Conservation (phyloP, 1,140 invertebrate species). For the Nebria ingens region DNA sequence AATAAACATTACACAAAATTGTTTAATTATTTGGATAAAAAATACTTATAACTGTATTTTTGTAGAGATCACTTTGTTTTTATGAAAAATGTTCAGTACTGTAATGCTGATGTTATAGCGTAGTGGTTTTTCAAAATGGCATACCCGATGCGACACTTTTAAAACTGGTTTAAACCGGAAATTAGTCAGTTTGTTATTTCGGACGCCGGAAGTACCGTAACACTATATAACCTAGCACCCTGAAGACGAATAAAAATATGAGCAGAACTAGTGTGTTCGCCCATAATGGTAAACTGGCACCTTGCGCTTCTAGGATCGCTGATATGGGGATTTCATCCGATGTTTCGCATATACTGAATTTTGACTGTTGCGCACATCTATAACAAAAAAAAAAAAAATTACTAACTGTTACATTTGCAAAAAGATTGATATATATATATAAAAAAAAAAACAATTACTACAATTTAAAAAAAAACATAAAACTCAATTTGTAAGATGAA, state of each 20-base stretch:
- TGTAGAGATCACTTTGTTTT: slow-evolving; percentile 4
- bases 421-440: neutral
- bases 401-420: slow-evolving; percentile 2
- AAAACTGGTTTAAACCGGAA: neutral
- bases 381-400: slow-evolving; percentile 19
- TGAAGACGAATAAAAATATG: slow-evolving; percentile 60
- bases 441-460: too few species aligned
- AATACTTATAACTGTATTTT: slow-evolving; percentile 8
- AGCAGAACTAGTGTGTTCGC: slow-evolving; percentile 65
- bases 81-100: slow-evolving; percentile 5
- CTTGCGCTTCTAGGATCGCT: slow-evolving; percentile 57
- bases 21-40: slow-evolving; percentile 8
- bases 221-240: slow-evolving; percentile 63
- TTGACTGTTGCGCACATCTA: slow-evolving; percentile 57
- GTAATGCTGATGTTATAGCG: too few species aligned
- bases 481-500: too few species aligned
- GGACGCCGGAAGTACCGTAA: slow-evolving; percentile 60
- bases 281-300: slow-evolving; percentile 55
- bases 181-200: slow-evolving; percentile 34
- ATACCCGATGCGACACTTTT: too few species aligned
- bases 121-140: too few species aligned
- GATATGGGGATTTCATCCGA: slow-evolving; percentile 51
- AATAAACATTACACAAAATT: slow-evolving; percentile 3
- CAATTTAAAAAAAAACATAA: too few species aligned
- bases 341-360: slow-evolving; percentile 51